Conservation (phyloP, 2,113 vertebrate species). For the Etia nguti region DNA sequence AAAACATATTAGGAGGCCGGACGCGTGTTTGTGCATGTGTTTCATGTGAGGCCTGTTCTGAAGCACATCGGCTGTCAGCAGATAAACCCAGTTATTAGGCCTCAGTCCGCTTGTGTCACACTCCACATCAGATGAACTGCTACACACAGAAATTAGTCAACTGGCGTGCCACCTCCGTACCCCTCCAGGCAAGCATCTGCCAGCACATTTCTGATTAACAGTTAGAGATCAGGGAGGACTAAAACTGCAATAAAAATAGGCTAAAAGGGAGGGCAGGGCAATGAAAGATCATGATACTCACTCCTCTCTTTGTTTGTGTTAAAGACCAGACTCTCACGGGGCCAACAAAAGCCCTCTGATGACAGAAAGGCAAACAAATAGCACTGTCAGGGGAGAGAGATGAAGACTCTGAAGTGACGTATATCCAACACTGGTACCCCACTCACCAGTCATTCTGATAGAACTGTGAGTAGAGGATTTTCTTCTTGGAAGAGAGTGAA, state of each 20-base stretch:
- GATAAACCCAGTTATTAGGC: constrained; percentile 9
- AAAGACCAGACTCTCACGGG: neutral
- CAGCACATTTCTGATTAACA: neutral
- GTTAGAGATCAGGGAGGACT: neutral
- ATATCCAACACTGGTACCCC: neutral
- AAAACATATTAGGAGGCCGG: neutral
- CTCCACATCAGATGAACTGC: neutral
- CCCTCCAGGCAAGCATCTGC: constrained; percentile 36
- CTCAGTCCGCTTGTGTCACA: neutral
- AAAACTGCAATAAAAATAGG: neutral
- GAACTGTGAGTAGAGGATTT: neutral
- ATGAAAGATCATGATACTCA: neutral
- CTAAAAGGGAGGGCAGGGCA: neutral
- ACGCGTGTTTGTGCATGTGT: neutral
- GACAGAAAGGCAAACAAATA: constrained; percentile 17
- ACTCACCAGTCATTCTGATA: neutral
- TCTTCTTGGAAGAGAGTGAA: neutral
- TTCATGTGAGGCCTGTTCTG: neutral
- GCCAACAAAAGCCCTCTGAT: neutral
- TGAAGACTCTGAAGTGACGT: neutral
- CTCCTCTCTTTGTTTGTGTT: neutral
- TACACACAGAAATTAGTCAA: constrained; percentile 10
- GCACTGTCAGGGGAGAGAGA: neutral
- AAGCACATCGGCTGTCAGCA: neutral
- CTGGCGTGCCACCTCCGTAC: neutral